Percentiles rank a stretch among this genome's conserved stretches.
Conservation (phyloP, 2,113 vertebrate species). For the Myiagra hebetior region DNA sequence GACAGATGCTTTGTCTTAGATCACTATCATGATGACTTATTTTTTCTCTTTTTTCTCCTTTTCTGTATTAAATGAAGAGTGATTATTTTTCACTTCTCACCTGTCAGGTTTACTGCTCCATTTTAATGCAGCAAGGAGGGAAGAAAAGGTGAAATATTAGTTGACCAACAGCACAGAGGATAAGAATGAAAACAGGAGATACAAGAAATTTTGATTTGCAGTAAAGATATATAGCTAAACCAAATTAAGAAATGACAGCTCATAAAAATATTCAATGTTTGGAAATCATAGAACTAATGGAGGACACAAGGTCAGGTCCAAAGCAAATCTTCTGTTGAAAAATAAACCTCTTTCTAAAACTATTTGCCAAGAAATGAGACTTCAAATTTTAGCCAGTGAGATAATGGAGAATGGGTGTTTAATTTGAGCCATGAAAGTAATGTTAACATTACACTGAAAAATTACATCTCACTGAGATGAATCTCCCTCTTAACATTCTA, state of each 20-base stretch:
- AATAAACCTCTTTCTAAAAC: not conserved
- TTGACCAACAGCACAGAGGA: conserved; percentile 60
- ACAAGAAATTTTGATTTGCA: conserved; percentile 20
- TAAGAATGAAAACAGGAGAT: conserved; percentile 57
- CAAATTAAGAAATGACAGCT: conserved; percentile 41
- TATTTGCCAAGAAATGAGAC: conserved; percentile 26
- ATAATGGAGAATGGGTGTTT: not conserved
- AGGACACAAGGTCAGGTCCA: not conserved
- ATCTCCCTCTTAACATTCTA: not conserved
- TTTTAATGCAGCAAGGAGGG: conserved; percentile 83
- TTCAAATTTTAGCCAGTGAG: conserved; percentile 62
- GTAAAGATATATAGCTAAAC: conserved; percentile 24
- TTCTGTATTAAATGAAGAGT: not conserved
- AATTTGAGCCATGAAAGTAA: not conserved
- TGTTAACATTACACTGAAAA: not conserved
- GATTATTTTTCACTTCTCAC: conserved; percentile 80
- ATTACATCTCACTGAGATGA: not conserved
- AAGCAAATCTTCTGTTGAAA: not conserved
- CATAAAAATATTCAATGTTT: conserved; percentile 33
- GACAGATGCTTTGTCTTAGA: not conserved
- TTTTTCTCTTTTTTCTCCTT: not conserved
- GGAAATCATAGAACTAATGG: conserved; percentile 9
- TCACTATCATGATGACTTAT: not conserved
- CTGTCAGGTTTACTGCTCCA: conserved; percentile 99
- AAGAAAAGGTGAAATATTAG: conserved; percentile 82